A percentile compares a stretch with the other conserved stretches of the same genome.
Conservation (phyloP, 2,797 vertebrate species). For the Anguilla obscura region DNA sequence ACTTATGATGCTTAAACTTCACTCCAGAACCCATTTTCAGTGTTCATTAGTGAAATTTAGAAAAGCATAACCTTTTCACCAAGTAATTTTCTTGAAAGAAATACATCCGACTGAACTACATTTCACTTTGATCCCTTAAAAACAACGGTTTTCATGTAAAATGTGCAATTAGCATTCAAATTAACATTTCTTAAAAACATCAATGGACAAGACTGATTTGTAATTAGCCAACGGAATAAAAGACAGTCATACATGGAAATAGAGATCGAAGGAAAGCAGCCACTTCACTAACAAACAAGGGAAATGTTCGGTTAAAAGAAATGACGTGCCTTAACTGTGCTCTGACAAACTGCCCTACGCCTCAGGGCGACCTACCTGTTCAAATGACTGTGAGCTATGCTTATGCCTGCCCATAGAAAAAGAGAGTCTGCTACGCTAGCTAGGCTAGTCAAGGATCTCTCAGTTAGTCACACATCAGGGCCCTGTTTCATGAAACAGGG, state of each 20-base stretch:
- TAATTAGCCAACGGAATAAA: not conserved
- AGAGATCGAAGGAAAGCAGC: not conserved
- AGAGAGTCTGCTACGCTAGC: not conserved
- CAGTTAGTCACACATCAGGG: not conserved
- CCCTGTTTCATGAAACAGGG: too few species aligned
- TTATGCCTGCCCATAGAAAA: not conserved
- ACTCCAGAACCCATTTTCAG: not conserved
- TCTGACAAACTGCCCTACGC: not conserved
- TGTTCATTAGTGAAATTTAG: not conserved
- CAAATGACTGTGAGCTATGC: not conserved
- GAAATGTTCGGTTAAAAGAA: not conserved
- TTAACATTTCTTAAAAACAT: constrained; percentile 1
- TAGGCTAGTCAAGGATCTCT: not conserved
- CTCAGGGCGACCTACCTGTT: not conserved
- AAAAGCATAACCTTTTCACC: not conserved
- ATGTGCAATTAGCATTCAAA: constrained; percentile 4
- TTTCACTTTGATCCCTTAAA: not conserved
- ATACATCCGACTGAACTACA: not conserved
- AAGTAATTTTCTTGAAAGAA: not conserved
- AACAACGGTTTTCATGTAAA: not conserved
- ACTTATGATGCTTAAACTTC: not conserved
- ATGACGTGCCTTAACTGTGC: not conserved
- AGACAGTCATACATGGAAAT: not conserved
- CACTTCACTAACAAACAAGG: not conserved
- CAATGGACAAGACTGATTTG: not conserved